Base-by-base conservation (phyloP, 2,888 invertebrate genomes). In the Gortyna flavago region DNA sequence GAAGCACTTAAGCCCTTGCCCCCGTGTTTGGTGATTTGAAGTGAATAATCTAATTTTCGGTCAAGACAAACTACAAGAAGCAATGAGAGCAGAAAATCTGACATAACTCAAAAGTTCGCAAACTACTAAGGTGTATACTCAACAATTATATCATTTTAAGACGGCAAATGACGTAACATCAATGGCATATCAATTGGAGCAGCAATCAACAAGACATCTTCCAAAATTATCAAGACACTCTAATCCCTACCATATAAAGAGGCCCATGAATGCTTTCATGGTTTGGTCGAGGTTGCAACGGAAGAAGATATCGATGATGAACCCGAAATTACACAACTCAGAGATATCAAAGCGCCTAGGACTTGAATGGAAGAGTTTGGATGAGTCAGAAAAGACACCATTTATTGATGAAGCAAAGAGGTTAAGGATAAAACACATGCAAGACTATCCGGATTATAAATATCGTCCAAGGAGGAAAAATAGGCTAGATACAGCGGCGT, bases 201-300 rank as follows among this genome's bases (percentile, higher is more conserved):
- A 91, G 29, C 85, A 86, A 62, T 38, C 83, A 41, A 74, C 90
- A n/a, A 95, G 95, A 86, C 91, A 92, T 48, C 85, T 90, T 32
- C 90, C 92, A 38, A 95, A 95, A 84, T 75, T 94, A 68, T 90
- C 95, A 64, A 97, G 98, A 84, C 98, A 98, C 29, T 89, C 94
- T 0, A 96, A 95, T 69, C 95, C 96, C 0, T 96, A 95, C 78
- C 99, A 99, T 94, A 99, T 99, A 90, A 99, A 99, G 93, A 97
- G 99, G 87, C 99, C 99, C 25, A 99, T 99, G 99, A 99, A 99
- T 95, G 99, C 99, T 1, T 99, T 99, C 96, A 99, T 99, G 99
- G 99, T 99, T 25, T 99, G 99, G 99, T 99, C 99, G 18, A 96
- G 99, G 76, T 96, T 99, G 65, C 99, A 99, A 91, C 94, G 99